Percentiles rank a stretch among this genome's conserved stretches.
Evolutionary conservation across 2,888 invertebrate species (phyloP).

Genomic region (Thera britannica): DNA sequence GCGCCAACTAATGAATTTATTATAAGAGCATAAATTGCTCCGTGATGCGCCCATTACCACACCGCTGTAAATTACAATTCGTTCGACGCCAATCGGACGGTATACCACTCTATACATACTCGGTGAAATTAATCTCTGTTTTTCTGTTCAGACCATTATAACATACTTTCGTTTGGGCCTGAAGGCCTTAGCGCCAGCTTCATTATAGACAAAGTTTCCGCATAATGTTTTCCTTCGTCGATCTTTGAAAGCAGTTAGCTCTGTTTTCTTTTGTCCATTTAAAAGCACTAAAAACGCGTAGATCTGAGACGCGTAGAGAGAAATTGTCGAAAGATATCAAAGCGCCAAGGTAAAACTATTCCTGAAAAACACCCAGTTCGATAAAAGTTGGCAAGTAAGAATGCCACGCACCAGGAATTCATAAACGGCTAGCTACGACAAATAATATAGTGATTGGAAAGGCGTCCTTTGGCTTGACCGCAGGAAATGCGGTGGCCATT

Average conservation of each 20-base stretch:
- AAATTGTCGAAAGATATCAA: no score
- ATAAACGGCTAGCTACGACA: constrained; percentile 52
- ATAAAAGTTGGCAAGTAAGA: constrained; percentile 28
- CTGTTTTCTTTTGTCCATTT: no score
- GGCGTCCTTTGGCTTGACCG: constrained; percentile 60
- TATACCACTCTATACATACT: neutral
- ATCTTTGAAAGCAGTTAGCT: no score
- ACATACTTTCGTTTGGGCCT: no score
- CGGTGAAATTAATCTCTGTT: no score
- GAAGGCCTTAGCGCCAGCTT: no score
- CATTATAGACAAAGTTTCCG: no score
- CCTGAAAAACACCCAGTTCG: neutral
- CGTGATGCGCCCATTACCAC: constrained; percentile 80
- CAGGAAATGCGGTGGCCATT: constrained; percentile 70
- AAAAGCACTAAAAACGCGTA: no score
- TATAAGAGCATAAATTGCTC: constrained; percentile 82
- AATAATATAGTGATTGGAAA: constrained; percentile 70
- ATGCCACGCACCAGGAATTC: constrained; percentile 62
- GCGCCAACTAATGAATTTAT: constrained; percentile 79
- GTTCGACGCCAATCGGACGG: constrained; percentile 53
- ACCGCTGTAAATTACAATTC: constrained; percentile 80
- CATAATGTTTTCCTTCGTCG: no score
- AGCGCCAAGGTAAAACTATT: no score
- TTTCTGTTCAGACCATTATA: no score
- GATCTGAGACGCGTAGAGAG: no score